phyloP scores from a whole-genome alignment of 2,113 vertebrate species.

The Ivindomyrus marchei region DNA sequence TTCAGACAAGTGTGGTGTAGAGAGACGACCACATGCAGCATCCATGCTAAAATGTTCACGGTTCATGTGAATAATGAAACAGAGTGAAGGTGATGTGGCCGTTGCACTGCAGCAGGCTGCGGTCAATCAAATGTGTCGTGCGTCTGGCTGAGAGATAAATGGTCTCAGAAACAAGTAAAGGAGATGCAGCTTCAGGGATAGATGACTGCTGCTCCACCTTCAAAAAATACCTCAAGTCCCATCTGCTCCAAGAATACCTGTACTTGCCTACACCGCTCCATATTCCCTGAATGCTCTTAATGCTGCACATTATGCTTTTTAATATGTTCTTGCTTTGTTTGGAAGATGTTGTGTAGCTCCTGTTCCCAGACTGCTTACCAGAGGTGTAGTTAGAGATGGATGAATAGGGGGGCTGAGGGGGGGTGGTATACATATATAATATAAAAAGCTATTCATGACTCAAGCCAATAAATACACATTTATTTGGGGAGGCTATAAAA shows the following conservation, averaged over 20 bases:
- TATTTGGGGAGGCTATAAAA: neutral
- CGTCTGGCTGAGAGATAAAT: neutral
- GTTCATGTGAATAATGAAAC: neutral
- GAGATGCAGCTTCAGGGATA: neutral
- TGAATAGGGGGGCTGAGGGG: neutral
- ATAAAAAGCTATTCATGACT: neutral
- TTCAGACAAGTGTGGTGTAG: neutral
- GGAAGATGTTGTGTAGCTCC: neutral
- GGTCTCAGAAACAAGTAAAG: neutral
- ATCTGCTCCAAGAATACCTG: neutral
- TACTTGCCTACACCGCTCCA: no score
- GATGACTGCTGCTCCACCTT: neutral
- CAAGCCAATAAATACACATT: neutral
- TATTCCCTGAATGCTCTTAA: neutral
- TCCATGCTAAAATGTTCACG: neutral
- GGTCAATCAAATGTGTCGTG: neutral
- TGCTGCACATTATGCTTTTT: neutral
- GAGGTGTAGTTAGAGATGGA: neutral
- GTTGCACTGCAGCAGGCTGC: neutral
- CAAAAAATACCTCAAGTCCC: slow-evolving; percentile 15
- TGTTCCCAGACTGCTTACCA: neutral
- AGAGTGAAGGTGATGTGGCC: neutral
- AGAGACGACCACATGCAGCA: neutral
- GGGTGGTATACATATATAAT: neutral
- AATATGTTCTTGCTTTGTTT: neutral